Base-by-base conservation (phyloP, 2,797 vertebrate genomes). In the Chelmon rostratus region DNA sequence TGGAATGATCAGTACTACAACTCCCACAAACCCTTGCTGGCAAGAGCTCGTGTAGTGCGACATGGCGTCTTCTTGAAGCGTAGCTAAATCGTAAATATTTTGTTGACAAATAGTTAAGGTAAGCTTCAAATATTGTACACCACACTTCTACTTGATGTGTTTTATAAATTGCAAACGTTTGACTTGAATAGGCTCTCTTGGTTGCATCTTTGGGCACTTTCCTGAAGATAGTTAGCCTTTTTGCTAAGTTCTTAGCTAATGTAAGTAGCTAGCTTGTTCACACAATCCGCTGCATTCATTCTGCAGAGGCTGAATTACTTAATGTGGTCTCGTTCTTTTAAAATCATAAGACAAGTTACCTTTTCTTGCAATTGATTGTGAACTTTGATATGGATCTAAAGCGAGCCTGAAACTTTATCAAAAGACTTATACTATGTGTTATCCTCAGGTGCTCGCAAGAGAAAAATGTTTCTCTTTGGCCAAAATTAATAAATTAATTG, bases 41-140 rank as follows among this genome's bases (percentile, higher is more conserved):
- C 6, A 35, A 6, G 16, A 28, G 76, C 79, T 86, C 81, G 52
- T 83, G 69, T 79, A 3, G 54, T 37, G 12, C 50, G 78, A 66
- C 21, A 95, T 95, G 94, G 93, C 89, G 91, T 91, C 90, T 80
- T 77, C 72, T 81, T 95, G 76, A 93, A 94, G 86, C 94, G 94
- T 79, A 83, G 16, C 67, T 1, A 61, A 28, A 81, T 90, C 94
- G 94, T 82, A 89, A 79, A 44, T 49, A 54, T 78, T 81, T 89
- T 90, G 68, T 91, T 89, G 90, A 91, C 81, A 86, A 89, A 40
- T 44, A 2, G 35, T 65, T 19, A 89, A 85, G 89, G 93, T 92
- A 80, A 38, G 21, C 2, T 69, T 18, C 46, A 25, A 61, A 47
- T 57, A 23, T 54, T 10, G 0, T 21, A 18, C 16, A 2, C 6